phyloP scores from a whole-genome alignment of 2,113 vertebrate genomes.

The Nyctereutes procyonoides region DNA sequence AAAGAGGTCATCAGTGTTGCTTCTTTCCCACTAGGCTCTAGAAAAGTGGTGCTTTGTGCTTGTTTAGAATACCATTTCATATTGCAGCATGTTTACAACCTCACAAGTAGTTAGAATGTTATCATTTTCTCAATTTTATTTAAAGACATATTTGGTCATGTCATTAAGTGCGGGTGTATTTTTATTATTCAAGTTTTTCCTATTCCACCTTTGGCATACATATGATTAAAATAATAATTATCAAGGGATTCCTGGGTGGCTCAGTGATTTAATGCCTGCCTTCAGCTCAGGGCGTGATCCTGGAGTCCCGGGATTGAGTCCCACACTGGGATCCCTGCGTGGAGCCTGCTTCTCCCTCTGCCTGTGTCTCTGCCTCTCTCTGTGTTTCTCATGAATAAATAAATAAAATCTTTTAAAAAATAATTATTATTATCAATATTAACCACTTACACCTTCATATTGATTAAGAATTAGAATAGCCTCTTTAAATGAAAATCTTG shows the following conservation, averaged over 20 bases:
- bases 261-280: no score
- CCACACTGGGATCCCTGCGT: no score
- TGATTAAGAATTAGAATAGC: slow-evolving; percentile 12
- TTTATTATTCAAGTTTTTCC: neutral
- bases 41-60: neutral
- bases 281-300: no score
- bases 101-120: neutral
- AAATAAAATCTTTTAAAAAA: no score
- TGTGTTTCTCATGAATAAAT: no score
- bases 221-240: neutral
- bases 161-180: neutral
- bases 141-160: neutral
- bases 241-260: no score
- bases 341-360: no score
- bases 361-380: no score
- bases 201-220: neutral
- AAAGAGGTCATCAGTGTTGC: neutral
- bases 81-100: neutral
- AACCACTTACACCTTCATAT: neutral
- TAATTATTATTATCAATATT: neutral
- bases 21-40: neutral
- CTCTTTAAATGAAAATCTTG: neutral
- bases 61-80: neutral
- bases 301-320: no score
- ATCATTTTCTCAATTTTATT: slow-evolving; percentile 5